Evolutionary conservation across 2,797 vertebrate genomes (phyloP).

Genomic region (Leptatherina wallacei): DNA sequence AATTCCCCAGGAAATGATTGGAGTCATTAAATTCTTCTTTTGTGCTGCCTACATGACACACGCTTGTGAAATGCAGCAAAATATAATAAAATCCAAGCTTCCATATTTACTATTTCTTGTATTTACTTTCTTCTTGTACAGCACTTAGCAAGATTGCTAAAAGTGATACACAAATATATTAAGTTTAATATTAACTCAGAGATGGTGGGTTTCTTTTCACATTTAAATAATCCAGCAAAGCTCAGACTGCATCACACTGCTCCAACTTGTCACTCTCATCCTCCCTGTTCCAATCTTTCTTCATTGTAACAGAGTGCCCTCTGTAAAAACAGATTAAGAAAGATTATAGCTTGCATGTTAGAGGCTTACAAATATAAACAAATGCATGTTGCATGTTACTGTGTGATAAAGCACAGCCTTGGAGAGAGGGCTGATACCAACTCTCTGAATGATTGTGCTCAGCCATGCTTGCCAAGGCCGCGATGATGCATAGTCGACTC

Average conservation of each 20-base stretch:
- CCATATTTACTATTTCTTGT: neutral
- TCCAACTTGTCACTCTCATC: slow-evolving; percentile 24
- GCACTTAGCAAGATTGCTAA: neutral
- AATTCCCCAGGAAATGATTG: slow-evolving; percentile 22
- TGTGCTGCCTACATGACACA: neutral
- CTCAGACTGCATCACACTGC: neutral
- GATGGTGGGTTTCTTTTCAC: neutral
- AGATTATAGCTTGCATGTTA: slow-evolving; percentile 61
- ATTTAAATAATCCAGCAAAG: neutral
- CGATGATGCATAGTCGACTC: slow-evolving; percentile 43
- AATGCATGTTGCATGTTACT: slow-evolving; percentile 58
- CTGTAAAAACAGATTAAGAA: slow-evolving; percentile 55
- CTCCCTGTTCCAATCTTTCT: slow-evolving; percentile 22
- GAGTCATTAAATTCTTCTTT: neutral
- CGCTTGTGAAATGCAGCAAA: neutral
- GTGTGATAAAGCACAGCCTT: slow-evolving; percentile 56
- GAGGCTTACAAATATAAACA: slow-evolving; percentile 51
- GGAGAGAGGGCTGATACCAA: slow-evolving; percentile 30
- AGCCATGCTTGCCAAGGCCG: slow-evolving; percentile 44
- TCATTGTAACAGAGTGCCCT: slow-evolving; percentile 29
- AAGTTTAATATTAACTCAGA: neutral
- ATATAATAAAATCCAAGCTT: neutral
- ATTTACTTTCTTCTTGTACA: neutral
- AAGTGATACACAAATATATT: neutral
- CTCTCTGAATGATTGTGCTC: slow-evolving; percentile 52